These are phyloP conservation scores for Diadumene lineata DNA, from an alignment of 92 coral and sea anemone genomes.

Conservation along the genomic window DNA sequence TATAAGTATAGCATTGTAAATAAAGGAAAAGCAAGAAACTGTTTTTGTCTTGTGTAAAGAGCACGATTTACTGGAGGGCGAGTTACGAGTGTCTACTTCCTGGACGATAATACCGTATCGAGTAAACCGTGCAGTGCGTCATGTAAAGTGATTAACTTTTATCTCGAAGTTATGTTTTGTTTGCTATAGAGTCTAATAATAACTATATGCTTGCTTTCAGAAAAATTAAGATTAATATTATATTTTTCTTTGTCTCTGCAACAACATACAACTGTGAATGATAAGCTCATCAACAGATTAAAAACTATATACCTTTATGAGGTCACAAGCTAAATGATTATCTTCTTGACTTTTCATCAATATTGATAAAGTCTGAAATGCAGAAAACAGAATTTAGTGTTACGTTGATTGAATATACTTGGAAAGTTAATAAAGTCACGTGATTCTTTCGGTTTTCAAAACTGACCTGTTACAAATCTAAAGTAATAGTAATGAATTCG, in stretches of 20 bases:
- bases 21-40: too few relatives aligned
- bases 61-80: background rate
- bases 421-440: background rate
- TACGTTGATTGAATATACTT: background rate
- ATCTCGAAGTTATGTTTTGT: background rate
- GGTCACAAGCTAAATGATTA: slow-evolving; percentile 12
- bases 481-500: too few relatives aligned
- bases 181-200: background rate
- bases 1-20: too few relatives aligned
- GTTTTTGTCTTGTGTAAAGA: too few relatives aligned
- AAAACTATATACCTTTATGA: slow-evolving; percentile 16
- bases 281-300: background rate
- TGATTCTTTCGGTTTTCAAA: too few relatives aligned
- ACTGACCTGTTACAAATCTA: too few relatives aligned
- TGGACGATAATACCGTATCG: background rate
- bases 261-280: background rate
- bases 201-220: background rate
- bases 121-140: background rate
- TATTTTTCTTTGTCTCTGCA: background rate
- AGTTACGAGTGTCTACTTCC: background rate
- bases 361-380: slow-evolving; percentile 22
- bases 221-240: too few relatives aligned
- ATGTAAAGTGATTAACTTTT: background rate
- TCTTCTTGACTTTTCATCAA: slow-evolving; percentile 29
- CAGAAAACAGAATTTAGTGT: background rate